These are phyloP conservation scores for Atta texana DNA, from an alignment of 1,140 invertebrate genomes.

Conservation along the genomic window DNA sequence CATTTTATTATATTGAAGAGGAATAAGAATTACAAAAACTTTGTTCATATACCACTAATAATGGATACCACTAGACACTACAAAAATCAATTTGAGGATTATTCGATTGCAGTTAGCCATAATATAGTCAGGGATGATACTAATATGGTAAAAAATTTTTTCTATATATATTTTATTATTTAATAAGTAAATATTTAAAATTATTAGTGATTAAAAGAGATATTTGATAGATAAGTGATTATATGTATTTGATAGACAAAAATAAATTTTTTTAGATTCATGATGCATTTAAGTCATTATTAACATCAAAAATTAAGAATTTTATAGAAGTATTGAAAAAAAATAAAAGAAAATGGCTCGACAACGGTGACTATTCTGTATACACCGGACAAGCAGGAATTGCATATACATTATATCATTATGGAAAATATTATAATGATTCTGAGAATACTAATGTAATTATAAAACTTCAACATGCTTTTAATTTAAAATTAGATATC, in stretches of 20 bases:
- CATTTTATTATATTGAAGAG: background rate
- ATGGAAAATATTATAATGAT: constrained; percentile 81
- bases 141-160: constrained; percentile 67
- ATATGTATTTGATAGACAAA: background rate
- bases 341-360: constrained; percentile 76
- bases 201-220: constrained; percentile 9
- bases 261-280: constrained; percentile 71
- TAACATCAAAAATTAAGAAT: constrained; percentile 67
- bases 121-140: constrained; percentile 61
- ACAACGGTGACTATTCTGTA: constrained; percentile 83
- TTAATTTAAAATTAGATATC: constrained; percentile 49
- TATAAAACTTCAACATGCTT: background rate
- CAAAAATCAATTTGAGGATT: constrained; percentile 76
- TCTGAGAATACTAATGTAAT: constrained; percentile 71
- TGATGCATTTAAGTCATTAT: constrained; percentile 72
- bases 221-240: too few species aligned
- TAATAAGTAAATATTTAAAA: constrained; percentile 23
- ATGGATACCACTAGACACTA: constrained; percentile 69
- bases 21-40: background rate
- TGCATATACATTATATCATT: constrained; percentile 86
- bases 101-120: constrained; percentile 45
- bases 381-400: constrained; percentile 87
- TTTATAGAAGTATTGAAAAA: constrained; percentile 75
- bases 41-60: background rate
- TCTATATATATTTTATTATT: constrained; percentile 29